Evolutionary conservation across 1,140 invertebrate genomes (phyloP).

Genomic region (Proales similis): DNA sequence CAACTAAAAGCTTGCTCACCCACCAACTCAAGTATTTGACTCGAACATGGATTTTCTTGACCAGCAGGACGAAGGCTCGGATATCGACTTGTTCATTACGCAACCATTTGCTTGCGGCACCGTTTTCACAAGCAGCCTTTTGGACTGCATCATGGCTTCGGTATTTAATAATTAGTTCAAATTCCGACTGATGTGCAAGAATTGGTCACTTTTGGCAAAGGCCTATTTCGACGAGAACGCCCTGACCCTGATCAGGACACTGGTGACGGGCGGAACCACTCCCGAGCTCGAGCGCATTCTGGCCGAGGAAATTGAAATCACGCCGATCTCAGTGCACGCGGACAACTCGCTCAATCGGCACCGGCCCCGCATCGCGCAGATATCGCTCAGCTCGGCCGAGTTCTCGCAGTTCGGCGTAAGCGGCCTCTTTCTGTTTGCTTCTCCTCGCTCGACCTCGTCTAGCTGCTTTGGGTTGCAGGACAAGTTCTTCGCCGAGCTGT

Average conservation of each 20-base stretch:
- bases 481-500: conserved; percentile 76
- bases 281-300: conserved; percentile 44
- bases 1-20: too few relatives aligned
- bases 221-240: conserved; percentile 43
- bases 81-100: conserved; percentile 97
- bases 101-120: conserved; percentile 99
- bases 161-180: too few relatives aligned
- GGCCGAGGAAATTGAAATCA: conserved; percentile 42
- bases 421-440: too few relatives aligned
- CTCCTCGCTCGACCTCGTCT: too few relatives aligned
- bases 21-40: conserved; percentile 65
- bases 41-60: conserved; percentile 99
- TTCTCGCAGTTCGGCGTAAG: conserved; percentile 10
- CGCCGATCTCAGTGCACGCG: neutral
- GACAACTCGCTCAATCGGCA: conserved; percentile 36
- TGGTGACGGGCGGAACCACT: conserved; percentile 44
- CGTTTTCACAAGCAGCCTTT: conserved; percentile 96
- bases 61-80: conserved; percentile 98
- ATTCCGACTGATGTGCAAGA: too few relatives aligned
- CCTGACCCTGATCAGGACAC: conserved; percentile 41
- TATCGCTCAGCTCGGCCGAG: conserved; percentile 23
- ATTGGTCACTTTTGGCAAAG: conserved; percentile 60
- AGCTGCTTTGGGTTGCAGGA: too few relatives aligned
- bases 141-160: conserved; percentile 98
- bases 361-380: conserved; percentile 36